Percentiles rank a stretch among this genome's conserved stretches.
These are phyloP conservation scores for Valencia hispanica DNA, from an alignment of 2,797 vertebrate species.

Conservation along the genomic window DNA sequence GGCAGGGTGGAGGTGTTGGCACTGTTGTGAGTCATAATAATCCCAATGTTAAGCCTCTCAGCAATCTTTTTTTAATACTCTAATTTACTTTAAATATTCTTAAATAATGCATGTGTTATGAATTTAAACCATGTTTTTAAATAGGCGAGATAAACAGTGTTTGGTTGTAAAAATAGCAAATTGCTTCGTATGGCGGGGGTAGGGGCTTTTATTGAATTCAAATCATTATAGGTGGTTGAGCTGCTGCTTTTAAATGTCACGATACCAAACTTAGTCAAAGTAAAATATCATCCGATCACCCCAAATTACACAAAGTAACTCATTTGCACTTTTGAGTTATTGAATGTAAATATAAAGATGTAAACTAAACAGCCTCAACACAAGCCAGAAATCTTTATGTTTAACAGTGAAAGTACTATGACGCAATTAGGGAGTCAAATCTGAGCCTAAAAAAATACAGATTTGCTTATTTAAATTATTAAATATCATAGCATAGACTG, in stretches of 20 bases:
- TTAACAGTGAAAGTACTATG: background rate
- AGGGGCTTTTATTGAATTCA: background rate
- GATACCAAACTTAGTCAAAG: slow-evolving; percentile 28
- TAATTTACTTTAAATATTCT: background rate
- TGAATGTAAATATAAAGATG: background rate
- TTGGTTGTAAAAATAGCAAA: background rate
- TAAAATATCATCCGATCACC: slow-evolving; percentile 16
- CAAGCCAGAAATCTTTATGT: background rate
- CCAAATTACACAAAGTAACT: background rate
- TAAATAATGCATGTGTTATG: background rate
- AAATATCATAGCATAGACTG: background rate
- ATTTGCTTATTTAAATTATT: background rate
- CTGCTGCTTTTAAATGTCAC: background rate
- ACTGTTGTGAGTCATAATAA: slow-evolving; percentile 41
- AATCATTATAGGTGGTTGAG: slow-evolving; percentile 17
- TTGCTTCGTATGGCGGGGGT: background rate
- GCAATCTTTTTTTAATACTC: background rate
- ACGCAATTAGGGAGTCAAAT: background rate
- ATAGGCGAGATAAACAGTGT: background rate
- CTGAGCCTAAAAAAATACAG: background rate
- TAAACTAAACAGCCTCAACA: background rate
- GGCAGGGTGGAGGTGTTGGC: background rate
- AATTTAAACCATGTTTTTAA: background rate
- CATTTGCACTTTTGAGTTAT: background rate
- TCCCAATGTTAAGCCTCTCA: slow-evolving; percentile 4